Evolutionary conservation across 2,888 invertebrate genomes (phyloP).

Genomic region (Pelosia muscerda): DNA sequence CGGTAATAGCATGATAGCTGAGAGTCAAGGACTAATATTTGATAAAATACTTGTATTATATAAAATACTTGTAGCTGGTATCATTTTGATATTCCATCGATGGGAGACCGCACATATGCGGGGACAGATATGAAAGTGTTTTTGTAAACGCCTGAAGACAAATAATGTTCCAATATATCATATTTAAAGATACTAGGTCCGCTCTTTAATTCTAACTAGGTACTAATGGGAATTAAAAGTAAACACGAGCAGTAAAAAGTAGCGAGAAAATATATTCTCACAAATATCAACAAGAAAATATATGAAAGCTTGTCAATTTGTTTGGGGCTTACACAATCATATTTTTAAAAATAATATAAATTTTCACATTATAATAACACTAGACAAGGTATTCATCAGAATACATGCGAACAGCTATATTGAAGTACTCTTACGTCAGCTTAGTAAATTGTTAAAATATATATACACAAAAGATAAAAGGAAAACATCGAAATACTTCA

Average conservation of each 20-base stretch:
- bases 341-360: too few species aligned
- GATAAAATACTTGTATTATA: not conserved
- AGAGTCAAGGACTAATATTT: conserved; percentile 7
- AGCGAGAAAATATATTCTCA: too few species aligned
- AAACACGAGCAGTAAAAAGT: too few species aligned
- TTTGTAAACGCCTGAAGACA: not conserved
- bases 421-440: not conserved
- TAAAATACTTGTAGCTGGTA: conserved; percentile 4
- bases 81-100: not conserved
- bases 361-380: not conserved
- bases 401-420: not conserved
- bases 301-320: too few species aligned
- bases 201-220: too few species aligned
- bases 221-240: too few species aligned
- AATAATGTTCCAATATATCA: not conserved
- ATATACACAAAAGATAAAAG: not conserved
- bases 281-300: too few species aligned
- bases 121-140: not conserved
- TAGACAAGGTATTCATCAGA: not conserved
- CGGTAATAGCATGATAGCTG: conserved; percentile 4
- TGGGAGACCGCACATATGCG: not conserved
- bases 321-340: too few species aligned
- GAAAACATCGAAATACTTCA: conserved; percentile 13
- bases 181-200: too few species aligned
- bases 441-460: conserved; percentile 5